Percentiles rank a stretch among this genome's conserved stretches.
Evolutionary conservation across 2,888 invertebrate genomes (phyloP).

Genomic region (Drosophila parthenogenetica): DNA sequence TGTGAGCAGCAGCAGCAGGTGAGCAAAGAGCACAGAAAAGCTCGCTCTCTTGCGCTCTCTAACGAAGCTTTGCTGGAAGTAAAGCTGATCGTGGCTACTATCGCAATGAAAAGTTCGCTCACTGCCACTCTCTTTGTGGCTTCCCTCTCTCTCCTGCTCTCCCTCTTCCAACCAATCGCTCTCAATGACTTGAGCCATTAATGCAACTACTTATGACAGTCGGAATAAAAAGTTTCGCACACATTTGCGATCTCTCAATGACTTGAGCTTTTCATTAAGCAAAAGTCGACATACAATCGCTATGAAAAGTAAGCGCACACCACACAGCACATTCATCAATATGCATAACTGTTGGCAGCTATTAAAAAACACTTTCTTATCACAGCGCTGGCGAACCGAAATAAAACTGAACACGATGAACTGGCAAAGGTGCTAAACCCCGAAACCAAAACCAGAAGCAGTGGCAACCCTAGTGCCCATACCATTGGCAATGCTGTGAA

Average conservation of each 20-base stretch:
- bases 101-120: not conserved
- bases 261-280: slow-evolving; percentile 27
- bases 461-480: too few species aligned
- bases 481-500: slow-evolving; percentile 19
- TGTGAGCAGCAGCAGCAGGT: slow-evolving; percentile 38
- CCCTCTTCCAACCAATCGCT: too few species aligned
- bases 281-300: slow-evolving; percentile 14
- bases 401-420: slow-evolving; percentile 64
- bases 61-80: slow-evolving; percentile 10
- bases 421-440: slow-evolving; percentile 50
- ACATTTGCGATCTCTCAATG: not conserved
- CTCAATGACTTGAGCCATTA: slow-evolving; percentile 31
- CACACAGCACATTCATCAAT: slow-evolving; percentile 32
- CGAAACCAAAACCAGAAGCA: not conserved
- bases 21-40: slow-evolving; percentile 7
- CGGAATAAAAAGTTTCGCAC: slow-evolving; percentile 15
- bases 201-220: slow-evolving; percentile 20
- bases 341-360: slow-evolving; percentile 62
- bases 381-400: slow-evolving; percentile 43
- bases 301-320: slow-evolving; percentile 21
- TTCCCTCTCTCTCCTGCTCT: too few species aligned
- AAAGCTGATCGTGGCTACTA: not conserved
- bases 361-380: slow-evolving; percentile 74
- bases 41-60: not conserved
- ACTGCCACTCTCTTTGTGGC: not conserved